phyloP scores from a whole-genome alignment of 2,113 vertebrate genomes.

The Rhegmatorhina hoffmannsi region DNA sequence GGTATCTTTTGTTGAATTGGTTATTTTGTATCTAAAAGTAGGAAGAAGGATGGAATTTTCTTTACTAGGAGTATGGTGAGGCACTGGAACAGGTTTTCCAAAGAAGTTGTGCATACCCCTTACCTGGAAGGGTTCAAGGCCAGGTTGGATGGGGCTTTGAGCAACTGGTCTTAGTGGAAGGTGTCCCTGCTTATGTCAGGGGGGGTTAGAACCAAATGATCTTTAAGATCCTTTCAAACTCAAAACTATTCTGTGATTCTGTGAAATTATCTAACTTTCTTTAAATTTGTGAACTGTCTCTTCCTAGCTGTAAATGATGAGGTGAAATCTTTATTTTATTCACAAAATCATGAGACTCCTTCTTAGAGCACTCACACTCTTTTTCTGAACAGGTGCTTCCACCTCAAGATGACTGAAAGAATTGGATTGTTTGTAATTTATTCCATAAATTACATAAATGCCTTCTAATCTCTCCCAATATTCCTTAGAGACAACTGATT shows the following conservation, averaged over 20 bases:
- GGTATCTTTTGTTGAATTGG: neutral
- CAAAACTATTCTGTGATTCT: neutral
- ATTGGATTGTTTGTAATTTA: neutral
- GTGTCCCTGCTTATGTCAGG: neutral
- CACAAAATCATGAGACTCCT: neutral
- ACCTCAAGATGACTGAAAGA: neutral
- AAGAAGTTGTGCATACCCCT: neutral
- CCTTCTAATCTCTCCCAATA: neutral
- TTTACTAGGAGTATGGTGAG: neutral
- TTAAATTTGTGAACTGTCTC: neutral
- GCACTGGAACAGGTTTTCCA: neutral
- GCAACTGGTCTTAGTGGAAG: accelerated
- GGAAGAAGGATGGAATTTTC: neutral
- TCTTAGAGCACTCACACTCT: neutral
- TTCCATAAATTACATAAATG: neutral
- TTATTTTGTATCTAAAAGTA: neutral
- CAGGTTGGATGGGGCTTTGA: neutral
- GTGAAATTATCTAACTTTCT: neutral
- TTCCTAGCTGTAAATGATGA: neutral
- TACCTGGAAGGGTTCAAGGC: neutral
- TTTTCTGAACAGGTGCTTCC: neutral
- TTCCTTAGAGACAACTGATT: neutral
- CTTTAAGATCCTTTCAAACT: neutral
- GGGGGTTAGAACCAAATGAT: accelerated
- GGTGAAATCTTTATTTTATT: neutral